Base-by-base conservation (phyloP, 2,888 invertebrate genomes). In the Ormyrus thymus region DNA sequence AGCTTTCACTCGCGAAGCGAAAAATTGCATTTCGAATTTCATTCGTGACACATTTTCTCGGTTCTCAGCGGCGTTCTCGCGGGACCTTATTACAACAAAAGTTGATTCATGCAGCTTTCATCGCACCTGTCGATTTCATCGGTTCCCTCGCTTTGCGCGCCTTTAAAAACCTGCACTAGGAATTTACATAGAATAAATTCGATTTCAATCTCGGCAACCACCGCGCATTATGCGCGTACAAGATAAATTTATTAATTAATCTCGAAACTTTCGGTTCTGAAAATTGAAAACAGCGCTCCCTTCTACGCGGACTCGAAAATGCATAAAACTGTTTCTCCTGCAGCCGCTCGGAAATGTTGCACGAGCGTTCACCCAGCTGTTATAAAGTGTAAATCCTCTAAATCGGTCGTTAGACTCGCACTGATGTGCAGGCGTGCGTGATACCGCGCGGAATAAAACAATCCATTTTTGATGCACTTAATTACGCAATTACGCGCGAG, bases 401-500 rank as follows among this genome's bases (percentile, higher is more conserved):
- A 62, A 62, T 62, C 61, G 45, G n/a, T 10, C 61, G 61, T 11
- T 61, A 45, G 43, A 61, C n/a, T n/a, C 61, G 10, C 29, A 5
- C 45, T 10, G 62, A 48, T 48, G 62, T 9, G 62, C 62, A 64
- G 6, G 48, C 62, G 46, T 48, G 13, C 62, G 62, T 64, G 48
- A 48, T 48, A 64, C 48, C 61, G 45, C 11, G 7, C 46, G n/a
- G n/a, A 59, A 64, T 45, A 62, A 64, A 48, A 48, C 45, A 64
- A 64, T 56, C 43, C 61, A 59, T 45, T 48, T n/a, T 43, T 29
- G 55, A 68, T 71, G 29, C 13, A 43, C 29, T 43, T 61, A 71
- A 71, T 71, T 71, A 51, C 61, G 71, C 9, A 56, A 71, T 51
- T 50, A n/a, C 70, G 48, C n/a, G 8, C 56, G 56, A 15, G 51